Evolutionary conservation across 92 coral and sea anemone species (phyloP), one percentile per base, ranked within the genome.

Genomic region (Umimayanthus kanabou): DNA sequence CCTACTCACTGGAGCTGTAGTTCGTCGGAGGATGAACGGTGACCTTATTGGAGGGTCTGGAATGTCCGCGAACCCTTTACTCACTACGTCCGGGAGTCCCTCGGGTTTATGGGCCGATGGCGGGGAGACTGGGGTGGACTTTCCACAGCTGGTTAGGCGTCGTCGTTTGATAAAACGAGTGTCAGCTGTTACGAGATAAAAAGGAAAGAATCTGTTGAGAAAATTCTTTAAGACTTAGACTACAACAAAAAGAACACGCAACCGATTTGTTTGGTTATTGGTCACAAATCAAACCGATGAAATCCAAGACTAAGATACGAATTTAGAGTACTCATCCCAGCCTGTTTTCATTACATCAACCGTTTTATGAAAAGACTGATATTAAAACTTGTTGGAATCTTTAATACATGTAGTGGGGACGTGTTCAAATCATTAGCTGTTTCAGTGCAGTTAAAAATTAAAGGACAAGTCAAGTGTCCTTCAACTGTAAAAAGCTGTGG

Each of bases 81-180:
- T 92, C n/a, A 92, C 97, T 3, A 89, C 92, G 37, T 94, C 94
- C 8, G 92, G 92, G 37, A 91, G 85, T 1, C 94, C 95, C 80
- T 89, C 90, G 26, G 95, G 93, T 16, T 89, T 64, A 9, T 77
- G 57, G 58, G 33, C 77, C 25, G 29, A 67, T 70, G 77, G 80
- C 72, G 80, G 71, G 23, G 91, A 78, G 42, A 49, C 85, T 76
- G 93, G 89, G 23, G 39, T 90, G 4, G 95, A 81, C 29, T 91
- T 79, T 37, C 93, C 92, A 37, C 88, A 73, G 73, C 81, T 90
- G 64, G 90, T 83, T 10, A 91, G 25, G 14, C 96, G 90, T 33
- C 81, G 67, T 4, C 98, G 89, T 53, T 95, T 95, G 8, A 92
- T 76, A 18, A 67, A 70, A 28, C 85, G 85, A n/a, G 61, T 75